phyloP scores from a whole-genome alignment of 2,888 invertebrate genomes.

The Colletes collaris region DNA sequence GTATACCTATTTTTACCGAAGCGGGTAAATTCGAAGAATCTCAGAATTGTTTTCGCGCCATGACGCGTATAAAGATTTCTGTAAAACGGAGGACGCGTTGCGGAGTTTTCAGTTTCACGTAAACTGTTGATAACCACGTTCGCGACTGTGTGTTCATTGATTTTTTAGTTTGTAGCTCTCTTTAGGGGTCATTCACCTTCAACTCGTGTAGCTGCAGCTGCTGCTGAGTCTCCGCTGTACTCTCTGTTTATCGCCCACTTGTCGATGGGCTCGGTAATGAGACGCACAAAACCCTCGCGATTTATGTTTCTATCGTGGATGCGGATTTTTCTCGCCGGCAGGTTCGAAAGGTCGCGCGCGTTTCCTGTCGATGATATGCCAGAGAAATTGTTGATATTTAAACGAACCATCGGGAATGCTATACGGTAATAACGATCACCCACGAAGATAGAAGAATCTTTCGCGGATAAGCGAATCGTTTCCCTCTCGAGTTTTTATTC shows the following conservation, averaged over 20 bases:
- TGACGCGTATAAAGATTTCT: background rate
- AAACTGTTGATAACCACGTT: conserved; percentile 27
- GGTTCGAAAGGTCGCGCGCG: conserved; percentile 43
- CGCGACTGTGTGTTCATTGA: conserved; percentile 43
- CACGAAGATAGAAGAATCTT: too few relatives aligned
- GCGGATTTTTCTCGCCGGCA: conserved; percentile 30
- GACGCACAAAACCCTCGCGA: conserved; percentile 50
- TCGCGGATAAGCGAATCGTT: too few relatives aligned
- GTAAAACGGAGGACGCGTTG: too few relatives aligned
- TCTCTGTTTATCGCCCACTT: conserved; percentile 62
- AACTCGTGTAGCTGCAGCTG: conserved; percentile 49
- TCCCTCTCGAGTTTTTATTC: too few relatives aligned
- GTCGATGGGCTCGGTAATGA: conserved; percentile 61
- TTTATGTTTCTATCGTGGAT: conserved; percentile 51
- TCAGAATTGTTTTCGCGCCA: too few relatives aligned
- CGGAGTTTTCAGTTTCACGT: conserved; percentile 15
- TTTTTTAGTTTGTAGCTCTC: conserved; percentile 53
- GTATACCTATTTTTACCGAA: too few relatives aligned
- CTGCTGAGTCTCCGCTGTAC: conserved; percentile 49
- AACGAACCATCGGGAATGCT: too few relatives aligned
- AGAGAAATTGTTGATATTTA: conserved; percentile 1
- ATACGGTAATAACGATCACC: too few relatives aligned
- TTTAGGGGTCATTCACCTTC: conserved; percentile 60
- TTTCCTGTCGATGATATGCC: conserved; percentile 16
- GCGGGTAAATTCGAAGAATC: too few relatives aligned